Conservation (phyloP, 2,888 invertebrate species). For the Galeruca laticollis region DNA sequence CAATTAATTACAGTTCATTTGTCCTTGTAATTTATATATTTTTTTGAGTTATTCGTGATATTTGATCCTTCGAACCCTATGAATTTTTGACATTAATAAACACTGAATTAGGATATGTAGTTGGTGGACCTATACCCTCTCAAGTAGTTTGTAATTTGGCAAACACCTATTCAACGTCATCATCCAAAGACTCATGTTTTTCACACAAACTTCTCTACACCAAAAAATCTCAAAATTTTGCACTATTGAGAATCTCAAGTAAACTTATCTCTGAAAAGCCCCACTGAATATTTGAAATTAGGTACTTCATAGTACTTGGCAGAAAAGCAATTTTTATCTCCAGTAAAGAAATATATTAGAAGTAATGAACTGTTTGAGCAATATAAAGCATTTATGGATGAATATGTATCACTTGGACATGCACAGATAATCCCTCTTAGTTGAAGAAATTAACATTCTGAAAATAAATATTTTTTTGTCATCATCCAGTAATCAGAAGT, state of each 20-base stretch:
- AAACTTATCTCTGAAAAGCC: too few species aligned
- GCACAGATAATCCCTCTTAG: too few species aligned
- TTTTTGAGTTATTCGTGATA: too few species aligned
- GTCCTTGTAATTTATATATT: too few species aligned
- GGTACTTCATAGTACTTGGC: too few species aligned
- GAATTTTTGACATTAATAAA: too few species aligned
- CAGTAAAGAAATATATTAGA: background rate
- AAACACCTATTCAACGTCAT: background rate
- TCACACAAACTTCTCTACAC: constrained; percentile 1
- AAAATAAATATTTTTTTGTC: constrained; percentile 10
- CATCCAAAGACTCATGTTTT: background rate
- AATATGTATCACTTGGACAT: too few species aligned
- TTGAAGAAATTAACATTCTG: constrained; percentile 8
- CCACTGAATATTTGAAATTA: background rate
- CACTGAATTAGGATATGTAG: constrained; percentile 14
- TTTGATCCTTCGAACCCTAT: too few species aligned
- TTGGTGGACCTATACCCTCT: constrained; percentile 13
- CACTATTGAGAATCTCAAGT: background rate
- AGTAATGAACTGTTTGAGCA: too few species aligned
- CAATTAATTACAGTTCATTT: too few species aligned
- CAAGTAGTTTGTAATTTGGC: constrained; percentile 16
- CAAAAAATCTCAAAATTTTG: constrained; percentile 7
- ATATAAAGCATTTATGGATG: constrained; percentile 1
- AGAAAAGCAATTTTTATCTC: too few species aligned
- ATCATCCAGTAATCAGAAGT: constrained; percentile 4